Percentiles rank a stretch among this genome's conserved stretches.
Evolutionary conservation across 2,888 invertebrate genomes (phyloP).

Genomic region (Dryocosmus kuriphilus): DNA sequence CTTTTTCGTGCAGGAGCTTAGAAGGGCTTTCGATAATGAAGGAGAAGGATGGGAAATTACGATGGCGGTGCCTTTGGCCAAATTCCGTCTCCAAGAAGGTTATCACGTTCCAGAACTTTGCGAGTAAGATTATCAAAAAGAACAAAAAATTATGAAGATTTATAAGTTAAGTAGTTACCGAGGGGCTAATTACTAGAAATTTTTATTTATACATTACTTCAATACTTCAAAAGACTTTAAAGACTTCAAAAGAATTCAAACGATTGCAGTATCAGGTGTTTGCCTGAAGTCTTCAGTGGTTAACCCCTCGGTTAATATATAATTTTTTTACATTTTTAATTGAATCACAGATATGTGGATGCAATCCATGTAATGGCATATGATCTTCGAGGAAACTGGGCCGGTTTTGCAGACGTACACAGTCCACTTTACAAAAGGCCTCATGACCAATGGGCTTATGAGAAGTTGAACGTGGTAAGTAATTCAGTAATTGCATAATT

Average conservation of each 20-base stretch:
- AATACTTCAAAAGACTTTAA: too few species aligned
- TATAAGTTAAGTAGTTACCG: too few species aligned
- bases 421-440: slow-evolving; percentile 91
- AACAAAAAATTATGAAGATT: too few species aligned
- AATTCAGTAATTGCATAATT: too few species aligned
- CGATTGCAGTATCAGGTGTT: too few species aligned
- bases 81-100: slow-evolving; percentile 91
- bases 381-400: slow-evolving; percentile 93
- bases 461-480: slow-evolving; percentile 92
- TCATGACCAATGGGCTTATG: slow-evolving; percentile 93
- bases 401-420: slow-evolving; percentile 93
- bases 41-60: slow-evolving; percentile 92
- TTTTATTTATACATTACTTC: too few species aligned
- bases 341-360: slow-evolving; percentile 82
- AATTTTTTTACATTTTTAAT: neutral
- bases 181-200: too few species aligned
- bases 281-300: too few species aligned
- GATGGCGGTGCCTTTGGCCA: slow-evolving; percentile 93
- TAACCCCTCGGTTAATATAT: too few species aligned
- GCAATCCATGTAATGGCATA: slow-evolving; percentile 93
- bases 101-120: slow-evolving; percentile 94
- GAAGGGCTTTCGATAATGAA: slow-evolving; percentile 87
- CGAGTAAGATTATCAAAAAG: slow-evolving; percentile 81
- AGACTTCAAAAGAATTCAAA: too few species aligned
- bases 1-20: slow-evolving; percentile 89